Conservation (phyloP, 2,797 vertebrate species). For the Gobionotothen gibberifrons region DNA sequence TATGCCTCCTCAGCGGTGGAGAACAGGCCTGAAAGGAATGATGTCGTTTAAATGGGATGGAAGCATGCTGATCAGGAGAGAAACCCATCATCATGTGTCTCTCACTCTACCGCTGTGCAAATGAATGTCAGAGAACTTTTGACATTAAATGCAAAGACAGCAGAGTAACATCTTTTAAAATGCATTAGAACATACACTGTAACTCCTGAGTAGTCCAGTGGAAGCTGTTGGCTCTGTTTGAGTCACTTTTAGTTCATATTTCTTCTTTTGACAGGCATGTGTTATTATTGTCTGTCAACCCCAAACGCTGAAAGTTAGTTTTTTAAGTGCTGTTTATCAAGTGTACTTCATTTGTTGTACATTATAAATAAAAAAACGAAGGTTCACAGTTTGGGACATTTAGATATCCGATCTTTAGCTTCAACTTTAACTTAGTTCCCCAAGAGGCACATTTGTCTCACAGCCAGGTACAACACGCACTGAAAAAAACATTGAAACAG, state of each 20-base stretch:
- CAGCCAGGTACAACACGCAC: not conserved
- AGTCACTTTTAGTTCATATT: not conserved
- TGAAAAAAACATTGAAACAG: not conserved
- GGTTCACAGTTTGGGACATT: not conserved
- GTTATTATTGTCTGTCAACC: not conserved
- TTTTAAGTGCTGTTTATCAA: not conserved
- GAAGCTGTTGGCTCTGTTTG: not conserved
- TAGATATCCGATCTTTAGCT: not conserved
- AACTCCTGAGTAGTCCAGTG: not conserved
- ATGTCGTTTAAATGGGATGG: slow-evolving; percentile 46
- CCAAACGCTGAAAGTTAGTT: not conserved
- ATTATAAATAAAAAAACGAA: not conserved
- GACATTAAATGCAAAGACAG: not conserved
- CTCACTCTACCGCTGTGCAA: slow-evolving; percentile 26
- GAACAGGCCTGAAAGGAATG: slow-evolving; percentile 37
- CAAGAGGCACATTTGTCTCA: not conserved
- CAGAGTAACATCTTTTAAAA: not conserved
- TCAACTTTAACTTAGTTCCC: not conserved
- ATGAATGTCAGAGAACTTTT: slow-evolving; percentile 15
- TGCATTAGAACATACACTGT: slow-evolving; percentile 6
- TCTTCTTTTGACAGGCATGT: not conserved
- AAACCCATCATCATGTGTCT: slow-evolving; percentile 19
- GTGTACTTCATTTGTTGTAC: not conserved
- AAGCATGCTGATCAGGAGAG: slow-evolving; percentile 37
- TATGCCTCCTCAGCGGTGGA: slow-evolving; percentile 55